Percentiles rank a stretch among this genome's conserved stretches.
Evolutionary conservation across 2,888 invertebrate species (phyloP).

Genomic region (Eupithecia tripunctaria): DNA sequence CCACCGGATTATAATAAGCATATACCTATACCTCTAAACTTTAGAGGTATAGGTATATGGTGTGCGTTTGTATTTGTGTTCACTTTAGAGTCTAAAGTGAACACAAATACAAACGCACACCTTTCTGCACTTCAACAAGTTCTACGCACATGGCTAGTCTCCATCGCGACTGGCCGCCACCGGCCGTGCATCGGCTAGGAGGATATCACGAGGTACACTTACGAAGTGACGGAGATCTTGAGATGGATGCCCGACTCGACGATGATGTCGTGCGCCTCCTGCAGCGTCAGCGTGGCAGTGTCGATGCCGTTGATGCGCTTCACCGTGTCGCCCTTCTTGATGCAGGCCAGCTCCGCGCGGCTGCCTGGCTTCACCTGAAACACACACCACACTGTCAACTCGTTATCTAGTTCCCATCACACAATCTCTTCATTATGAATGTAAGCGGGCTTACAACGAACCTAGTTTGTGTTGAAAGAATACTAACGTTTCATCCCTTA

Average conservation of each 20-base stretch:
- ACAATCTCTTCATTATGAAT: no score
- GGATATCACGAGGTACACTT: slow-evolving; percentile 46
- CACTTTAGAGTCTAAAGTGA: no score
- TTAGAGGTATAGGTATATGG: no score
- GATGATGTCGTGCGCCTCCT: slow-evolving; percentile 72
- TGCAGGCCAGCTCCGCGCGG: slow-evolving; percentile 71
- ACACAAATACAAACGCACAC: no score
- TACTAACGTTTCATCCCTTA: no score
- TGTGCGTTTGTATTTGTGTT: no score
- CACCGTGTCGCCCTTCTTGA: slow-evolving; percentile 67
- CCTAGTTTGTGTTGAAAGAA: no score
- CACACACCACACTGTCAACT: not conserved
- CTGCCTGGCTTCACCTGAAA: slow-evolving; percentile 69
- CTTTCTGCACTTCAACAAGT: no score
- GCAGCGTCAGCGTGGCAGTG: slow-evolving; percentile 71
- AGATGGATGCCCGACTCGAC: slow-evolving; percentile 69
- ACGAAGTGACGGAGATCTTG: slow-evolving; percentile 69
- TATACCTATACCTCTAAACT: no score
- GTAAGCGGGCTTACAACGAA: no score
- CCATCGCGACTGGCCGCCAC: no score
- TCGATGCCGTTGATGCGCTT: slow-evolving; percentile 70
- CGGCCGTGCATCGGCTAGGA: not conserved
- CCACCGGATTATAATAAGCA: no score
- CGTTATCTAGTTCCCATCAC: not conserved
- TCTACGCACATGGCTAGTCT: not conserved